phyloP scores from a whole-genome alignment of 2,888 invertebrate species.

The Chirona hameri region DNA sequence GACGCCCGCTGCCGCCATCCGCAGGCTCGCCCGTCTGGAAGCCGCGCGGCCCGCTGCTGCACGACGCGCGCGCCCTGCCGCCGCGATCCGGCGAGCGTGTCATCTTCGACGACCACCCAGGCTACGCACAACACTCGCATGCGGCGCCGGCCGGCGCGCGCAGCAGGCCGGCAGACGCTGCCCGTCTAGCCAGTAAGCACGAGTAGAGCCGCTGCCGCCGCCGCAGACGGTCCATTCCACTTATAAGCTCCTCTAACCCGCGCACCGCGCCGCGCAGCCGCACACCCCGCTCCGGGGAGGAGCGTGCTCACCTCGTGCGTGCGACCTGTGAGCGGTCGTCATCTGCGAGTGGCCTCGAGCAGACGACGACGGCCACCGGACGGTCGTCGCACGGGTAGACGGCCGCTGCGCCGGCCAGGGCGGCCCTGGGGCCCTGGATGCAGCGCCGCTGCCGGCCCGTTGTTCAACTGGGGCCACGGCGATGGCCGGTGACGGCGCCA shows the following conservation, averaged over 20 bases:
- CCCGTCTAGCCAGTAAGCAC: neutral
- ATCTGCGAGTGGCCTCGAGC: too few relatives aligned
- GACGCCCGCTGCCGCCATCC: neutral
- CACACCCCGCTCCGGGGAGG: too few relatives aligned
- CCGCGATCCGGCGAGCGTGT: slow-evolving; percentile 2
- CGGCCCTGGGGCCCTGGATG: too few relatives aligned
- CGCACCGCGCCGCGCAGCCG: too few relatives aligned
- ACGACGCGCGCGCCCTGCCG: slow-evolving; percentile 12
- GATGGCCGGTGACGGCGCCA: neutral
- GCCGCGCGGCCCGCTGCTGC: slow-evolving; percentile 67
- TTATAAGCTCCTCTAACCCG: too few relatives aligned
- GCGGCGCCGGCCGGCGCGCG: neutral
- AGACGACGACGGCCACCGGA: neutral
- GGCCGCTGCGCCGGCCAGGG: neutral
- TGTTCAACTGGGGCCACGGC: neutral
- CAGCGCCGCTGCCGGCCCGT: neutral
- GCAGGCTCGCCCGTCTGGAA: slow-evolving; percentile 98
- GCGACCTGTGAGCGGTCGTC: too few relatives aligned
- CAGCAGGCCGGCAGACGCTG: neutral
- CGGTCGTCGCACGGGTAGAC: neutral
- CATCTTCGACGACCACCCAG: slow-evolving; percentile 23
- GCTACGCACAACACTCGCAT: slow-evolving; percentile 3
- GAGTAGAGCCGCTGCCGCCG: slow-evolving; percentile 14
- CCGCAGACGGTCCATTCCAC: too few relatives aligned
- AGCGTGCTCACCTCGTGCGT: too few relatives aligned